Percentiles rank a stretch among this genome's conserved stretches.
Evolutionary conservation across 1,140 invertebrate genomes (phyloP).

Genomic region (Copidosoma floridanum): DNA sequence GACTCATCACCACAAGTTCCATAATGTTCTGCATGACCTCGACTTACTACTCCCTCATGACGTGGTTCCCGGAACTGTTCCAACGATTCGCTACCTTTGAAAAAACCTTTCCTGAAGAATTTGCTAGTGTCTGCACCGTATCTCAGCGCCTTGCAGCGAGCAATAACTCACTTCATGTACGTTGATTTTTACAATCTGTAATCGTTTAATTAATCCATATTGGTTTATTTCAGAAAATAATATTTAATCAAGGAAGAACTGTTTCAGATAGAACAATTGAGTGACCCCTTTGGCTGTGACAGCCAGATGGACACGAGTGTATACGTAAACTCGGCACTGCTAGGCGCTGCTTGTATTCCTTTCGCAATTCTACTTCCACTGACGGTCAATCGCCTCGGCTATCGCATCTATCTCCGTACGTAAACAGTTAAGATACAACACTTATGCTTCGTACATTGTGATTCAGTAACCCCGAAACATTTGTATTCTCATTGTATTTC

Average conservation of each 20-base stretch:
- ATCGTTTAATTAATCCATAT: background rate
- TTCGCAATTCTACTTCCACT: conserved; percentile 47
- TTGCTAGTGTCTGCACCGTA: conserved; percentile 47
- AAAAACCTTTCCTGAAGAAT: conserved; percentile 35
- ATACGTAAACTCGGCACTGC: conserved; percentile 45
- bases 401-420: conserved; percentile 42
- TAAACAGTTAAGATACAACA: too few species aligned
- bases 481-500: too few species aligned
- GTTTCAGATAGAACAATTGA: too few species aligned
- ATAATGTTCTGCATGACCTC: conserved; percentile 36
- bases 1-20: conserved; percentile 32
- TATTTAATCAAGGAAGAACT: background rate
- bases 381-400: conserved; percentile 47
- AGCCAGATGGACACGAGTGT: conserved; percentile 41
- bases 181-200: background rate
- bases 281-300: conserved; percentile 32
- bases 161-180: background rate
- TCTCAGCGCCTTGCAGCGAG: conserved; percentile 19
- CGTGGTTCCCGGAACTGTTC: conserved; percentile 59
- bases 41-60: conserved; percentile 54
- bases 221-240: conserved; percentile 12
- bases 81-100: conserved; percentile 48
- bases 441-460: too few species aligned
- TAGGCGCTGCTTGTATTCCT: conserved; percentile 48
- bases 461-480: background rate